Conservation (phyloP, 2,113 vertebrate genomes). For the Monopterus albus region DNA sequence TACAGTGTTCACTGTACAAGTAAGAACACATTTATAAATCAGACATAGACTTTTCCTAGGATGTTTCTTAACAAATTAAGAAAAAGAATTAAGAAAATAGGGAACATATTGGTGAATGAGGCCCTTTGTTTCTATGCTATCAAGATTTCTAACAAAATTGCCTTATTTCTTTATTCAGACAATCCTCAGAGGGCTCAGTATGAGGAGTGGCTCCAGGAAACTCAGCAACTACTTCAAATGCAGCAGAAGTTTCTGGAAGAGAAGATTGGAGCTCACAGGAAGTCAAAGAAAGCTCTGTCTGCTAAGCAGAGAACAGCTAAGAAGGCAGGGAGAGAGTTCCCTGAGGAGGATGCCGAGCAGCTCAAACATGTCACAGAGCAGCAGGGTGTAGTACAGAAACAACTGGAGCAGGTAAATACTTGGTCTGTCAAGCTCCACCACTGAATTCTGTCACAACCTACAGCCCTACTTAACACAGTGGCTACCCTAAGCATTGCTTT, state of each 20-base stretch:
- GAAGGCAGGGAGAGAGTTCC: slow-evolving; percentile 96
- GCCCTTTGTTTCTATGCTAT: slow-evolving; percentile 48
- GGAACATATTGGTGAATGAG: too few species aligned
- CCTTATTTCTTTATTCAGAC: slow-evolving; percentile 79
- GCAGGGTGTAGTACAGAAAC: slow-evolving; percentile 97
- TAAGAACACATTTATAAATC: too few species aligned
- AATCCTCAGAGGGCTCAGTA: slow-evolving; percentile 95
- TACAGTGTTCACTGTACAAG: too few species aligned
- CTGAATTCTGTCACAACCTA: slow-evolving; percentile 22
- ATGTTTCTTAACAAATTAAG: too few species aligned
- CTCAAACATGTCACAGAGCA: slow-evolving; percentile 98
- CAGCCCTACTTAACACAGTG: neutral
- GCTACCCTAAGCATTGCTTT: neutral
- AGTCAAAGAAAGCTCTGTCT: slow-evolving; percentile 98
- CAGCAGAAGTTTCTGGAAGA: slow-evolving; percentile 99
- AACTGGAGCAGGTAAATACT: slow-evolving; percentile 93
- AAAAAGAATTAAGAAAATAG: too few species aligned
- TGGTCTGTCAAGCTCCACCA: slow-evolving; percentile 43
- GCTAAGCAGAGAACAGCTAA: slow-evolving; percentile 98
- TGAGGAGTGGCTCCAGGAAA: slow-evolving; percentile 98
- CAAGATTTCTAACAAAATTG: slow-evolving; percentile 54
- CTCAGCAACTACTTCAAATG: slow-evolving; percentile 98
- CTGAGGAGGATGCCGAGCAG: slow-evolving; percentile 97
- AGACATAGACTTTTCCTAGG: too few species aligned
- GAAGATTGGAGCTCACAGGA: slow-evolving; percentile 96